These are phyloP conservation scores for Sebastes oblongus DNA, from an alignment of 2,797 vertebrate genomes.

Conservation along the genomic window DNA sequence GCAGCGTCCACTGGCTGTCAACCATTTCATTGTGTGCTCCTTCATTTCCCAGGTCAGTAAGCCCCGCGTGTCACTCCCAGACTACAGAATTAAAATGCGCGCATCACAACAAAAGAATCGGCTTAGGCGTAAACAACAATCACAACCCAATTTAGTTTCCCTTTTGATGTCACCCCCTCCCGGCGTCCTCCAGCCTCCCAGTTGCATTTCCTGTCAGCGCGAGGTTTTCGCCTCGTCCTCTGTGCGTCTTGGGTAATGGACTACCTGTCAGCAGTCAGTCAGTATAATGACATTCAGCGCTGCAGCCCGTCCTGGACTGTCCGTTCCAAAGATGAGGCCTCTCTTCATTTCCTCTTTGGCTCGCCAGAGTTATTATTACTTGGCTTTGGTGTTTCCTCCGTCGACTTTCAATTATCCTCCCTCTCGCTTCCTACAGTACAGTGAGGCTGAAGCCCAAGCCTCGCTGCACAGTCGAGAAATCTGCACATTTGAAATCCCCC, in stretches of 20 bases:
- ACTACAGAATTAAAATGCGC: conserved; percentile 31
- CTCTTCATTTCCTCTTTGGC: conserved; percentile 78
- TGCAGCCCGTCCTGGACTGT: conserved; percentile 45
- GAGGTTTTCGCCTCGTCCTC: conserved; percentile 39
- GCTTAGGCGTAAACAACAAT: conserved; percentile 39
- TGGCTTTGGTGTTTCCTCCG: conserved; percentile 65
- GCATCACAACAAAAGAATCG: conserved; percentile 21
- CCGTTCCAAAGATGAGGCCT: conserved; percentile 63
- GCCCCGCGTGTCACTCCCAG: background rate
- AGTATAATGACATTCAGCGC: conserved; percentile 68
- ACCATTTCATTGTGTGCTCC: background rate
- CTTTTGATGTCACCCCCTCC: conserved; percentile 47
- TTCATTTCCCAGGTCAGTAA: conserved; percentile 29
- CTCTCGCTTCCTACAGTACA: conserved; percentile 10
- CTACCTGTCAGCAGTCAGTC: conserved; percentile 75
- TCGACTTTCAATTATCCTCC: conserved; percentile 74
- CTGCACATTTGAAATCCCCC: conserved; percentile 13
- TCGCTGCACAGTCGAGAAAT: conserved; percentile 6
- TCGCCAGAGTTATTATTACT: conserved; percentile 68
- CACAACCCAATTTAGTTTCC: conserved; percentile 49
- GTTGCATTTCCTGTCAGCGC: conserved; percentile 59
- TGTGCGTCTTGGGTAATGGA: conserved; percentile 70
- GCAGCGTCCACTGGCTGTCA: background rate
- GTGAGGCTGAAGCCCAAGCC: background rate
- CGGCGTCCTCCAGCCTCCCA: conserved; percentile 19